Evolutionary conservation across 1,140 invertebrate genomes (phyloP), one percentile per base, ranked within the genome.

Genomic region (Cotesia glomerata): DNA sequence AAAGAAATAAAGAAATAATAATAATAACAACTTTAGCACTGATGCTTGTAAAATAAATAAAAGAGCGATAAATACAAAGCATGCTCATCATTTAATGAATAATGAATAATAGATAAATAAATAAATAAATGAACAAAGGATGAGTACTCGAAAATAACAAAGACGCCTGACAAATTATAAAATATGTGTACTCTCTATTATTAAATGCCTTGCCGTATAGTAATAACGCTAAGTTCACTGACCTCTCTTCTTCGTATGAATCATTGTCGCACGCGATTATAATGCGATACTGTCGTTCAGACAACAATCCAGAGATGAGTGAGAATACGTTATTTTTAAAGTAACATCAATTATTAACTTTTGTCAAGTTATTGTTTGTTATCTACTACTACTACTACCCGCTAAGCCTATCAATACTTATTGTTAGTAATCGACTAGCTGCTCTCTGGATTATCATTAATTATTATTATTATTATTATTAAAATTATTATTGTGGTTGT

Each of bases 391-490:
- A 26, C 26, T 26, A 26, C 26, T 45, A 7, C 39, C 39, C 39
- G 39, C 39, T 45, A 45, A 7, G 8, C 39, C 39, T 26, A 26
- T 34, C 64, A 49, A 26, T 36, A 66, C 16, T 45, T 35, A 36
- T 51, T 9, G 49, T 26, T 26, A 26, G 11, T 45, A 45, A 45
- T 45, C 11, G 11, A 45, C 7, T 32, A 39, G 54, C 67, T 49
- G 73, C 65, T 75, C 74, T 75, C 56, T 77, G 73, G 69, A 71
- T 61, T 52, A 77, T 45, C 11, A 45, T 45, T 45, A 26, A 45
- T 45, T 77, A 76, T 73, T 77, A 77, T 45, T 45, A 45, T 45
- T 45, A 39, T 39, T 39, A 39, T 39, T 39, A 45, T 39, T 39
- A 39, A 7, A 7, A 39, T 39, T 39, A 39, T 39, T 39, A 39